Evolutionary conservation across 2,113 vertebrate species (phyloP), one percentile per base, ranked within the genome.

Genomic region (Callionymus lyra): DNA sequence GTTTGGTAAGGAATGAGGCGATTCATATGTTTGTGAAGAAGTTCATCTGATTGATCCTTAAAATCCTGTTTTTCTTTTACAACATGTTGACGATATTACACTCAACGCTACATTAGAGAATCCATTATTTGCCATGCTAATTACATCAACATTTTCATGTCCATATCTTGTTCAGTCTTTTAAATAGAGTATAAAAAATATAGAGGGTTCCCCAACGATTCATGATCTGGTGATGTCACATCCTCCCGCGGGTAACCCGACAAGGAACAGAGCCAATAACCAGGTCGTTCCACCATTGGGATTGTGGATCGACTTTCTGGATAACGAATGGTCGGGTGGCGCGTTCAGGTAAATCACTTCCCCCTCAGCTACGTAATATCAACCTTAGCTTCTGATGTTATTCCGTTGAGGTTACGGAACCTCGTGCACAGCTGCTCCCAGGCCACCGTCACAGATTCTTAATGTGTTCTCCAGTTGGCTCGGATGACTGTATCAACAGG

Each of bases 391-490:
- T 27, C 40, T 58, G 50, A 47, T 81, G 59, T 74, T 72, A 42
- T 50, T 50, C 41, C 21, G 21, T 8, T 38, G 34, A 40, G 58
- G 34, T 49, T 65, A 50, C 36, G 31, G 41, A 42, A 63, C 63
- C 75, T 76, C 51, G 56, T 70, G 74, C 62, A 40, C 68, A 59
- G 62, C 64, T 48, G 65, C 13, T 51, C 51, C 36, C 50, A 36
- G 16, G 62, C 48, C 49, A 49, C 41, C 6, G 16, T 34, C 38
- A 41, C 19, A 6, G n/a, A 13, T 15, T 38, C 65, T 44, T 74
- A 72, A 82, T 77, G 56, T 70, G 72, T 76, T 76, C 68, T 69
- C 75, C 77, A 82, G 64, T 63, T 68, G 79, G 56, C 57, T 82
- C 62, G 3, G 36, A 51, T 81, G 61, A 65, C 79, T 79, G 67